phyloP scores from a whole-genome alignment of 2,113 vertebrate species.

The Megalops atlanticus region DNA sequence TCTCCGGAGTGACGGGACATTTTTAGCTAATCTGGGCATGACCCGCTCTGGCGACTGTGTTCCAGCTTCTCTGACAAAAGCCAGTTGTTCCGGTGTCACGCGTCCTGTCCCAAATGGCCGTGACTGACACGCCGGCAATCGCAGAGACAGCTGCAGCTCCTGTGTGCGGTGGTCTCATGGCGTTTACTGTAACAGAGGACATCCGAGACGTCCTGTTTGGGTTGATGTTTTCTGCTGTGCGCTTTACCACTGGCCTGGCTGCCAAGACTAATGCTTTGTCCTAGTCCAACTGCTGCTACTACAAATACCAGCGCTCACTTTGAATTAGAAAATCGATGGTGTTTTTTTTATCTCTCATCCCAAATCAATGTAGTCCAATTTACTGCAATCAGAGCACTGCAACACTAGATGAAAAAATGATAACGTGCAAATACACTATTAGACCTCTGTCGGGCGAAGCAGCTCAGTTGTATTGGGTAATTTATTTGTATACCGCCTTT shows the following conservation, averaged over 20 bases:
- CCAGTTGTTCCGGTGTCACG: neutral
- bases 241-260: neutral
- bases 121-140: neutral
- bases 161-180: neutral
- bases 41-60: neutral
- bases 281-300: neutral
- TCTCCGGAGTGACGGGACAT: too few species aligned
- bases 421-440: neutral
- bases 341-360: constrained; percentile 44
- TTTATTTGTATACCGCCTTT: neutral
- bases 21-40: neutral
- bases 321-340: constrained; percentile 32
- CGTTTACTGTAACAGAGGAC: neutral
- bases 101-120: neutral
- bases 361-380: constrained; percentile 59
- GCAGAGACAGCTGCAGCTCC: neutral
- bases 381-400: constrained; percentile 56
- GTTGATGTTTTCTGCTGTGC: neutral
- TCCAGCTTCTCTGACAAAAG: neutral
- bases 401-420: constrained; percentile 40
- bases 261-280: neutral
- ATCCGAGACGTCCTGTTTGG: neutral
- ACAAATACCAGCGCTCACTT: neutral
- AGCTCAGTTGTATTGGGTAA: neutral
- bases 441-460: neutral